These are phyloP conservation scores for Aviceda subcristata DNA, from an alignment of 2,113 vertebrate genomes.

Conservation along the genomic window DNA sequence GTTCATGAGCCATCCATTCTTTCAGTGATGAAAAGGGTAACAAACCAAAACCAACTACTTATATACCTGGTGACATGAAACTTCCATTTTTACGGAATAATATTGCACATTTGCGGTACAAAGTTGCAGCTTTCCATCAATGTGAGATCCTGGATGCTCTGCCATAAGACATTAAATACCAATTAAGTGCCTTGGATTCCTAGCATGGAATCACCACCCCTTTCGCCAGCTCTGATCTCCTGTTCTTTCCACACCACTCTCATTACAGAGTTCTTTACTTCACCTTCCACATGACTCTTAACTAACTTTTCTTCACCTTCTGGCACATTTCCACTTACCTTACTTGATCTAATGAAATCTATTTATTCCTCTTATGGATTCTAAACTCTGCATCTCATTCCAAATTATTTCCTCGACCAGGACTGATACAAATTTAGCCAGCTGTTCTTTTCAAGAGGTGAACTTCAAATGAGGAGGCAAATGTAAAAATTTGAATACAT, in stretches of 20 bases:
- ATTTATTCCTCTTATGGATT: neutral
- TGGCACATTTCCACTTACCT: neutral
- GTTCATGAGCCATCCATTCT: neutral
- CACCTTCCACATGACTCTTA: neutral
- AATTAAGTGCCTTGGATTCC: neutral
- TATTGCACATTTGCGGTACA: neutral
- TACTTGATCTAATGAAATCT: neutral
- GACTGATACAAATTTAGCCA: neutral
- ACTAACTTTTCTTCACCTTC: neutral
- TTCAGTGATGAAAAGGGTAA: neutral
- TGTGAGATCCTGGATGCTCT: neutral
- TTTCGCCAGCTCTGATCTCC: neutral
- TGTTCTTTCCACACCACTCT: neutral
- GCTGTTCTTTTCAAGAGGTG: neutral
- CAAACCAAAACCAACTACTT: neutral
- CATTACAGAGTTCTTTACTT: neutral
- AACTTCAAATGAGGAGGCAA: neutral
- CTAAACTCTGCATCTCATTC: neutral
- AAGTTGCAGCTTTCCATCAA: neutral
- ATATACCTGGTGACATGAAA: neutral
- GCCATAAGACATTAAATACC: neutral
- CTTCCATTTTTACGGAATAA: neutral
- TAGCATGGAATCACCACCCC: neutral
- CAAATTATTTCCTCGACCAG: neutral
- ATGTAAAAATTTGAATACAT: neutral